Base-by-base conservation (phyloP, 1,140 invertebrate species). In the Phthorimaea operculella region DNA sequence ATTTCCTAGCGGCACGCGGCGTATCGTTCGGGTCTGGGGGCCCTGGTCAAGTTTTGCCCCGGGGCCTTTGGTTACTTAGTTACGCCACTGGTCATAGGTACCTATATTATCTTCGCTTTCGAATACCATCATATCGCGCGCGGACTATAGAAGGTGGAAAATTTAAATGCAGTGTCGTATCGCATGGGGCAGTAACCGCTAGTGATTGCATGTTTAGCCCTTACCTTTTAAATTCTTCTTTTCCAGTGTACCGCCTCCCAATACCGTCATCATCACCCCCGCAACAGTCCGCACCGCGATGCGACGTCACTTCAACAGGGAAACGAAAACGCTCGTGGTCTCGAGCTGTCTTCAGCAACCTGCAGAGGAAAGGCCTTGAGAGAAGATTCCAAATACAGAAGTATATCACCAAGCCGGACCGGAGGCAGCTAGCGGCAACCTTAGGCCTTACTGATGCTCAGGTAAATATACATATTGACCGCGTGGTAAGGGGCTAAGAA, bases 381-480 rank as follows among this genome's bases (percentile, higher is more conserved):
- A 90, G 93, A 60, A 79, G 95, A 63, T 98, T 98, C 76, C 93
- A 96, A 64, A 88, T 96, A 65, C 95, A 98, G 80, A 97, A 97
- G 74, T 98, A 98, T 76, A 97, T 98, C 58, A 96, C 94, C 0
- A 98, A 98, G 81, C 95, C 95, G 0, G 96, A 98, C 66, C 88
- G 96, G 72, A 88, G 95, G 66, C 95, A 97, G 76, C 83, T 98
- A 44, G 96, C 96, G 0, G 94, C 95, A 49, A 96, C 94, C 58
- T 84, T 98, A 33, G 96, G 95, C 39, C 88, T 98, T 1, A 96
- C 95, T 21, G 96, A 98, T 83, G 93, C 92, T 51, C 94, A 95
- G 88, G 63, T 86, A 90, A 6, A 6, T 28, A 28, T 28, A 2
- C 21, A 28, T 28, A 28, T 28, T 28, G n/a, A n/a, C n/a, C n/a